Evolutionary conservation across 2,888 invertebrate species (phyloP).

Genomic region (Xestia rhomboidea): DNA sequence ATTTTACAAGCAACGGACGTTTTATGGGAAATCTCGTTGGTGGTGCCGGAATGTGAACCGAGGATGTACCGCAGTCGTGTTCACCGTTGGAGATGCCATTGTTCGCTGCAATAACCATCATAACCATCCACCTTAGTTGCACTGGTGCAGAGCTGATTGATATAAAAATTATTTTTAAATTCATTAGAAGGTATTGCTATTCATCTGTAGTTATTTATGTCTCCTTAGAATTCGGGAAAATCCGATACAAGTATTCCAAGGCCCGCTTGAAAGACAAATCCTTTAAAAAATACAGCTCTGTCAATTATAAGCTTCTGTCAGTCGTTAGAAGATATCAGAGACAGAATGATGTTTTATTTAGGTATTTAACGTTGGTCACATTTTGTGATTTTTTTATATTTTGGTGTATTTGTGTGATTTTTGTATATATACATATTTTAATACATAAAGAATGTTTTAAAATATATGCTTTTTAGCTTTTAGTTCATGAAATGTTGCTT

Average conservation of each 20-base stretch:
- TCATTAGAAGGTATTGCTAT: background rate
- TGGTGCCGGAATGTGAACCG: too few species aligned
- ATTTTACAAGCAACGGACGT: slow-evolving; percentile 49
- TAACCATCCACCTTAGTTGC: slow-evolving; percentile 48
- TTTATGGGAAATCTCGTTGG: too few species aligned
- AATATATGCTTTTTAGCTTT: too few species aligned
- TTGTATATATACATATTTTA: too few species aligned
- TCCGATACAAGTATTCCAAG: background rate
- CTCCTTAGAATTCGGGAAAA: background rate
- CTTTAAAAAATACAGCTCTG: too few species aligned
- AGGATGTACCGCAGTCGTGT: slow-evolving; percentile 52
- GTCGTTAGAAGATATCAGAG: background rate
- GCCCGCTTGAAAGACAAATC: background rate
- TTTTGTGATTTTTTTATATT: background rate
- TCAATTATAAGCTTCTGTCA: too few species aligned
- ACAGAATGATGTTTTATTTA: background rate
- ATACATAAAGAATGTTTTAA: too few species aligned
- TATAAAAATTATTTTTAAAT: background rate
- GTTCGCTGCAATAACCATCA: slow-evolving; percentile 67
- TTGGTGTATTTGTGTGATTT: too few species aligned
- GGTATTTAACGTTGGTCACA: background rate
- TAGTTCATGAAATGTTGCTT: background rate
- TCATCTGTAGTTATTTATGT: background rate
- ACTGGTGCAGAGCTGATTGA: background rate
- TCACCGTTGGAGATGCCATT: slow-evolving; percentile 68